Evolutionary conservation across 1,140 invertebrate genomes (phyloP), one percentile per base, ranked within the genome.

Genomic region (Lordiphosa clarofinis): DNA sequence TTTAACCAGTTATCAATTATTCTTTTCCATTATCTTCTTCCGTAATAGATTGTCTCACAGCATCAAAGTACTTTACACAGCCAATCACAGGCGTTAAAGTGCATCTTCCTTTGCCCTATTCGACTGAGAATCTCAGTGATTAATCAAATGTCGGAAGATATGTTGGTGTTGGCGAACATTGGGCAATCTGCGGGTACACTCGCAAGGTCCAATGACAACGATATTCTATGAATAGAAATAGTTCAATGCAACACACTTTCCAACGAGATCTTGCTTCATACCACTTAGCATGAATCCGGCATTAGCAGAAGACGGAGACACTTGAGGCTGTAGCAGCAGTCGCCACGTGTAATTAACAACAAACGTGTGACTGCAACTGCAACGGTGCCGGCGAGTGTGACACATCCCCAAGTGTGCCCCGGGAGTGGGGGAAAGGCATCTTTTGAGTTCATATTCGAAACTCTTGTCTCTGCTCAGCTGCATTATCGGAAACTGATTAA

Each of bases 401-500:
- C 78, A 86, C 73, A 76, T 70, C 28, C 58, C 42, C 59, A 50
- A 24, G 36, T 24, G 49, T 39, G 10, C 61, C 37, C 49, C n/a
- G 44, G 28, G 19, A 44, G 38, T 4, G 21, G 28, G 31, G 11
- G 56, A 24, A 5, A 55, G 48, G 56, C 61, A 58, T 54, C 54
- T 56, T 56, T 46, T 39, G 62, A 56, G 47, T 72, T 75, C 69
- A 59, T 84, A 78, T 78, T 84, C 73, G 50, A 84, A 84, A 78
- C 78, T 73, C 68, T 61, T 82, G 76, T 82, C 78, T 66, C 60
- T 53, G 64, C 33, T 69, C 68, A 58, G 43, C 73, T 73, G 68
- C 60, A 78, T 73, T 84, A 84, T 84, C 79, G 79, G 69, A 66
- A 86, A 78, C 69, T 84, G 78, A 84, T 84, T 86, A 84, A 84